Conservation (phyloP, 2,888 invertebrate species). For the Fissipunctia ypsillon region DNA sequence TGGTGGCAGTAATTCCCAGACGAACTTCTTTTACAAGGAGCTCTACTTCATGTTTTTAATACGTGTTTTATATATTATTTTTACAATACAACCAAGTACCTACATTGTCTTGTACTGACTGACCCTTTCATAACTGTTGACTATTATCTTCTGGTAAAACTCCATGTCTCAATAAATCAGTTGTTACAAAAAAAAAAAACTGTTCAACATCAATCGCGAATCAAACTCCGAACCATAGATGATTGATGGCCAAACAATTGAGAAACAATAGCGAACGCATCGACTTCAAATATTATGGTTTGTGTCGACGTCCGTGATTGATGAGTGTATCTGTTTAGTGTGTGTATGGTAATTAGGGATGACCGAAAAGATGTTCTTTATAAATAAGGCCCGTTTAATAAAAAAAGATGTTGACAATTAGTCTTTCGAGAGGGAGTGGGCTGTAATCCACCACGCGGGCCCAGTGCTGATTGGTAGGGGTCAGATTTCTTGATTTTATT, state of each 20-base stretch:
- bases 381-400: too few species aligned
- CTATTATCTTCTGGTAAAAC: not conserved
- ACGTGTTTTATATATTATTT: too few species aligned
- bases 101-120: not conserved
- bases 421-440: too few species aligned
- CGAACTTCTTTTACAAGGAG: too few species aligned
- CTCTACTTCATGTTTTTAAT: too few species aligned
- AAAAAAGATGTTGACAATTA: too few species aligned
- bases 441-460: too few species aligned
- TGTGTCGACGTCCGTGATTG: constrained; percentile 24
- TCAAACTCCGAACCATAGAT: constrained; percentile 10
- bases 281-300: constrained; percentile 46
- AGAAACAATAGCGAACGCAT: constrained; percentile 22
- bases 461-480: too few species aligned
- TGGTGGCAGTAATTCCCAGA: too few species aligned
- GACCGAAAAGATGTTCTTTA: too few species aligned
- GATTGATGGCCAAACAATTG: constrained; percentile 15
- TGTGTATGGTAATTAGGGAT: constrained; percentile 35
- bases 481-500: too few species aligned
- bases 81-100: not conserved
- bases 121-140: not conserved
- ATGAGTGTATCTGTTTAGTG: constrained; percentile 43
- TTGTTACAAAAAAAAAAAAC: not conserved
- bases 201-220: constrained; percentile 33
- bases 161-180: constrained; percentile 2